phyloP scores from a whole-genome alignment of 2,797 vertebrate species.

The Sylvia borin region DNA sequence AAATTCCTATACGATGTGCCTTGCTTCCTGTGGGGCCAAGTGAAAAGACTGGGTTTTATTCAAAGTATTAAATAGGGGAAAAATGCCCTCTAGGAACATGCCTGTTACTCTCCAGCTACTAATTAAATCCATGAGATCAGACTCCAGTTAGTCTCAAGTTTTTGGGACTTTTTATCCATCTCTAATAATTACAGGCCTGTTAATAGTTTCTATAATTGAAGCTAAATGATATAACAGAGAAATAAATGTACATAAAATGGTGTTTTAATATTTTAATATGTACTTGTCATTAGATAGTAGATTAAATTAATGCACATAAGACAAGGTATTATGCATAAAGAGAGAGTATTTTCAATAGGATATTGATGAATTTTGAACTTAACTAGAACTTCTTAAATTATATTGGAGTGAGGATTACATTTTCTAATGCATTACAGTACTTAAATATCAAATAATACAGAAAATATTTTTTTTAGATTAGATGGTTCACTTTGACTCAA shows the following conservation, averaged over 20 bases:
- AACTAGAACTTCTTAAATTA: background rate
- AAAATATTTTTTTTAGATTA: background rate
- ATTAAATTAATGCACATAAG: background rate
- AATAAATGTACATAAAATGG: background rate
- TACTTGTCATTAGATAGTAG: background rate
- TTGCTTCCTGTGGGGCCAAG: background rate
- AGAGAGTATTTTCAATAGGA: background rate
- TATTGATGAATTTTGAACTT: background rate
- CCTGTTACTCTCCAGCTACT: background rate
- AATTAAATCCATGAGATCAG: background rate
- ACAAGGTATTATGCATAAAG: background rate
- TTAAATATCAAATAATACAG: background rate
- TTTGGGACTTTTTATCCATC: background rate
- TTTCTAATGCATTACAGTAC: background rate
- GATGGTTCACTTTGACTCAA: background rate
- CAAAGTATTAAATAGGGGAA: background rate
- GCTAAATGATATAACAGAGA: background rate
- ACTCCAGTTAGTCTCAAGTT: background rate
- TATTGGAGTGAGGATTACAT: background rate
- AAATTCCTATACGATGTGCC: background rate
- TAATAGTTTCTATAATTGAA: background rate
- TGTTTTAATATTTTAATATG: background rate
- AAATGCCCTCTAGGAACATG: background rate
- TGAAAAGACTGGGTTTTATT: background rate
- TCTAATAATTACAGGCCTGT: background rate